Conservation (phyloP, 2,888 invertebrate genomes). For the Iphiclides podalirius region DNA sequence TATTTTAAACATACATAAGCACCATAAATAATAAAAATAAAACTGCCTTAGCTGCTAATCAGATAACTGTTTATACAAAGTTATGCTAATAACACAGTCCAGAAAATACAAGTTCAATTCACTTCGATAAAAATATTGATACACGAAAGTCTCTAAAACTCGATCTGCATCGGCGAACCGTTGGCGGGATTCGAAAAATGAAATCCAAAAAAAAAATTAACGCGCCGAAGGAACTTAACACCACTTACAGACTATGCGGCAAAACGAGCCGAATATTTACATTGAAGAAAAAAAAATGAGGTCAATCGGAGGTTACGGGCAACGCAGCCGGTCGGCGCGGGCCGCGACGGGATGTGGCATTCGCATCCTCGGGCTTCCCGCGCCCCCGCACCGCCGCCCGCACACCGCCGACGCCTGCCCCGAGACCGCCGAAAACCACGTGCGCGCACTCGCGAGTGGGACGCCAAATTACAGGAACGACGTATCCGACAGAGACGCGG, state of each 20-base stretch:
- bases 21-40: conserved; percentile 47
- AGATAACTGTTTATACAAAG: conserved; percentile 41
- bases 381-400: conserved; percentile 44
- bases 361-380: conserved; percentile 37
- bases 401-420: conserved; percentile 34
- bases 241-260: conserved; percentile 79
- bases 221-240: conserved; percentile 73
- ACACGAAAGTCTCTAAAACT: conserved; percentile 41
- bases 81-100: conserved; percentile 42
- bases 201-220: conserved; percentile 41
- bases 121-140: conserved; percentile 51
- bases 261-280: conserved; percentile 78
- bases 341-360: conserved; percentile 75
- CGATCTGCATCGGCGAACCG: conserved; percentile 51
- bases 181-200: conserved; percentile 41
- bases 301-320: conserved; percentile 79
- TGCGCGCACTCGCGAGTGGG: conserved; percentile 65
- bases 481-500: conserved; percentile 43
- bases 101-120: conserved; percentile 44
- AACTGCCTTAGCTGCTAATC: conserved; percentile 45
- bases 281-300: conserved; percentile 79
- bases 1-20: conserved; percentile 36
- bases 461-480: conserved; percentile 37
- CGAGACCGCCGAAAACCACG: conserved; percentile 62
- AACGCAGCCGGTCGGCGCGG: conserved; percentile 76